These are phyloP conservation scores for Drosophila saltans DNA, from an alignment of 1,140 invertebrate genomes.

Conservation along the genomic window DNA sequence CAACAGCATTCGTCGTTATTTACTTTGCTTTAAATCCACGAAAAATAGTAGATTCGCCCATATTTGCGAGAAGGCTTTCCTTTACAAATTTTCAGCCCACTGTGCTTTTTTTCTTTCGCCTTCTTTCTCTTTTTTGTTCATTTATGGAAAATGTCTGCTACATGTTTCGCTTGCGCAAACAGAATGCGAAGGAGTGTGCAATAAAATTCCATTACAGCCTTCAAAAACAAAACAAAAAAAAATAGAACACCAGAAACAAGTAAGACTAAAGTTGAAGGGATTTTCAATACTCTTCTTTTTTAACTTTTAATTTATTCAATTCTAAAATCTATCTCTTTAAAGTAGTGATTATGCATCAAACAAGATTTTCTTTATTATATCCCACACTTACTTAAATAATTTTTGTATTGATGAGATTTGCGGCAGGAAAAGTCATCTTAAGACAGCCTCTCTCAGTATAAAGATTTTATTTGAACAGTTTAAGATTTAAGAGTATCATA, in stretches of 20 bases:
- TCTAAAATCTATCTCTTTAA: no score
- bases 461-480: no score
- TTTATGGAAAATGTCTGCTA: conserved; percentile 77
- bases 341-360: no score
- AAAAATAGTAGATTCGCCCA: background rate
- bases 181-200: conserved; percentile 68
- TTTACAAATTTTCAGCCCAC: conserved; percentile 2
- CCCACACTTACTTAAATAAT: no score
- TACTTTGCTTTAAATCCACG: background rate
- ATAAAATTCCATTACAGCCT: conserved; percentile 80
- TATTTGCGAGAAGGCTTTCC: background rate
- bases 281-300: background rate
- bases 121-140: conserved; percentile 38
- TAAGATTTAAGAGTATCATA: no score
- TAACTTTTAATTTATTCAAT: no score
- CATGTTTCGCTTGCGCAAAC: conserved; percentile 77
- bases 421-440: no score
- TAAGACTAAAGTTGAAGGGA: conserved; percentile 43
- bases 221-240: conserved; percentile 58
- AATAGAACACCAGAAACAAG: conserved; percentile 1
- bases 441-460: no score
- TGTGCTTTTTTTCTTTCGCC: background rate
- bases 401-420: no score
- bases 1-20: background rate
- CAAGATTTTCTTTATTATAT: no score